Evolutionary conservation across 2,797 vertebrate genomes (phyloP), one percentile per base, ranked within the genome.

Genomic region (Sandelia bainsii): DNA sequence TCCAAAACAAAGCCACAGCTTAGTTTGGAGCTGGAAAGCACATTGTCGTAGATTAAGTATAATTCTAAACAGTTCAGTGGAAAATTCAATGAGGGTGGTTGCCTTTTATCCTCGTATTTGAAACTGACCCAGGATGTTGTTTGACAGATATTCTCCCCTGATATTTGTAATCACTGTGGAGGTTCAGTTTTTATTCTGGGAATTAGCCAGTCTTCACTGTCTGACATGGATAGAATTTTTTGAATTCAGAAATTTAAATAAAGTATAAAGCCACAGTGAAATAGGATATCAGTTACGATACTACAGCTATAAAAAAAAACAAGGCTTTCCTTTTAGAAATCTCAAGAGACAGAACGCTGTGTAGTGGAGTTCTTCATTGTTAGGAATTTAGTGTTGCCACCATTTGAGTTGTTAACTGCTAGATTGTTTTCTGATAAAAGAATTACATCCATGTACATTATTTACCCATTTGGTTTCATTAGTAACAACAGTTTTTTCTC

Each of bases 1-100:
- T 85, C 83, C 85, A 83, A 79, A 92, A 91, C 83, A 79, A 22
- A 83, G 77, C 59, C 12, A 1, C 65, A 46, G 73, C 61, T 75
- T 61, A 32, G 56, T 67, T 72, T 19, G 2, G 22, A 37, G 8
- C 62, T 44, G 39, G 69, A 61, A 54, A 73, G 49, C 78, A 56
- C 79, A 49, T 56, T 19, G 49, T 56, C 54, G 0, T 62, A 78
- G 83, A 90, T 84, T 69, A 85, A 72, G 49, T 64, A 10, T 79
- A 69, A 77, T 79, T 83, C 61, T 71, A 42, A 69, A 69, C 62
- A 57, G 73, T 66, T 62, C 75, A 63, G 62, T 72, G 75, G 79
- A 81, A 86, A 75, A 75, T 69, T 52, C 52, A 49, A 11, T 40
- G 65, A 62, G 59, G 73, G 83, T 57, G 64, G 63, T 17, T 3